phyloP scores from a whole-genome alignment of 2,797 vertebrate genomes.

The Coendou prehensilis region DNA sequence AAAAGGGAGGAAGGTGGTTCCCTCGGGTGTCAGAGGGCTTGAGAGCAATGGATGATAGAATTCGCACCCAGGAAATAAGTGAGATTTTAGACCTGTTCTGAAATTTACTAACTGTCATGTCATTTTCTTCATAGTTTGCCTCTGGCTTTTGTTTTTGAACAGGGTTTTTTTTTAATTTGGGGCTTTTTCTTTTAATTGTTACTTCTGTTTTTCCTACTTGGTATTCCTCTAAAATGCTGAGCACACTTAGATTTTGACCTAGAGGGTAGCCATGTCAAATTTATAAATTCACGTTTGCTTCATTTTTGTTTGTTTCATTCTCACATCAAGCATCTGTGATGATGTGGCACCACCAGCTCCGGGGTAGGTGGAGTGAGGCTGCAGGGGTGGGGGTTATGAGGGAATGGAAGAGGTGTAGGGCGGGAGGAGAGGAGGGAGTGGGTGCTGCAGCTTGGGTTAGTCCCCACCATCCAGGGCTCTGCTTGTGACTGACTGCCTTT shows the following conservation, averaged over 20 bases:
- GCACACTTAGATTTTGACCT: background rate
- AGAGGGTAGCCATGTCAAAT: background rate
- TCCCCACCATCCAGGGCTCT: accelerated
- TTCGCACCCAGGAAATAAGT: too few relatives aligned
- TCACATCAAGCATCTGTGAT: accelerated
- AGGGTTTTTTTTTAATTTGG: background rate
- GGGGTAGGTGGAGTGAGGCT: too few relatives aligned
- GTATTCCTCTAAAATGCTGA: background rate
- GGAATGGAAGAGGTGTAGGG: accelerated
- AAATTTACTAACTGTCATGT: background rate
- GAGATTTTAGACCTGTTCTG: too few relatives aligned
- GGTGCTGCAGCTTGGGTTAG: accelerated
- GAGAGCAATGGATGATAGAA: background rate
- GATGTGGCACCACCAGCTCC: background rate
- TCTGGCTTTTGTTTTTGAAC: background rate
- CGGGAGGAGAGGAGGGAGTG: accelerated
- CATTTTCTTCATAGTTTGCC: background rate
- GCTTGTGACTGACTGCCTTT: background rate
- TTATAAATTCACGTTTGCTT: background rate
- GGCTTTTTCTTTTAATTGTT: background rate
- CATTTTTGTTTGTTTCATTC: background rate
- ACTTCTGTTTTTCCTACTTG: background rate
- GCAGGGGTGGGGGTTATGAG: too few relatives aligned
- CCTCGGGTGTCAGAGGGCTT: background rate
- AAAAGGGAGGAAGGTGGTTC: background rate